phyloP scores from a whole-genome alignment of 2,113 vertebrate species.

The Megalops atlanticus region DNA sequence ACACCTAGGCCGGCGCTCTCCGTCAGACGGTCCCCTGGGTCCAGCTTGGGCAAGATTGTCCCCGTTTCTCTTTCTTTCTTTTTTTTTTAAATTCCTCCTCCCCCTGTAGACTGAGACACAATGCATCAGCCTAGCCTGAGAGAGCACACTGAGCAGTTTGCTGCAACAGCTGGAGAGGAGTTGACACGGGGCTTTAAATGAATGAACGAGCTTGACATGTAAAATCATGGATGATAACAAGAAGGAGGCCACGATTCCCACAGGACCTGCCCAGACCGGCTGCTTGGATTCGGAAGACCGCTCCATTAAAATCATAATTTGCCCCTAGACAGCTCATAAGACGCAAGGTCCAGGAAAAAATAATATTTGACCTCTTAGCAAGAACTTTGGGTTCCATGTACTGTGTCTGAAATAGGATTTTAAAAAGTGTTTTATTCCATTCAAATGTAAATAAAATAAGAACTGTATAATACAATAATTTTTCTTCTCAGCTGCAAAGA shows the following conservation, averaged over 20 bases:
- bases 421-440: background rate
- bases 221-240: constrained; percentile 64
- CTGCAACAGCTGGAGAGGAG: constrained; percentile 55
- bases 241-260: constrained; percentile 49
- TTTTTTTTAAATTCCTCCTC: constrained; percentile 32
- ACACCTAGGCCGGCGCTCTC: background rate
- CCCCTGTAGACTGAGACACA: constrained; percentile 41
- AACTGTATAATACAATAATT: background rate
- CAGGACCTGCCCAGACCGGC: constrained; percentile 50
- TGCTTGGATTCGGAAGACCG: constrained; percentile 55
- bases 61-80: background rate
- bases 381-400: background rate
- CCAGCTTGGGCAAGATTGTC: background rate
- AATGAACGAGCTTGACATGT: constrained; percentile 63
- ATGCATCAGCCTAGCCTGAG: constrained; percentile 55
- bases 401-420: background rate
- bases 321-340: constrained; percentile 37
- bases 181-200: constrained; percentile 56
- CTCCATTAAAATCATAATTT: constrained; percentile 57
- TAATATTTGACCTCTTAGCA: constrained; percentile 10
- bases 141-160: constrained; percentile 40
- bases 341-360: constrained; percentile 22
- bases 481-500: background rate
- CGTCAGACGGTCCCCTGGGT: background rate
- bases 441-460: background rate